A percentile compares a stretch with the other conserved stretches of the same genome.
These are phyloP conservation scores for Chymomyza procnemis DNA, from an alignment of 2,888 invertebrate genomes.

Conservation along the genomic window DNA sequence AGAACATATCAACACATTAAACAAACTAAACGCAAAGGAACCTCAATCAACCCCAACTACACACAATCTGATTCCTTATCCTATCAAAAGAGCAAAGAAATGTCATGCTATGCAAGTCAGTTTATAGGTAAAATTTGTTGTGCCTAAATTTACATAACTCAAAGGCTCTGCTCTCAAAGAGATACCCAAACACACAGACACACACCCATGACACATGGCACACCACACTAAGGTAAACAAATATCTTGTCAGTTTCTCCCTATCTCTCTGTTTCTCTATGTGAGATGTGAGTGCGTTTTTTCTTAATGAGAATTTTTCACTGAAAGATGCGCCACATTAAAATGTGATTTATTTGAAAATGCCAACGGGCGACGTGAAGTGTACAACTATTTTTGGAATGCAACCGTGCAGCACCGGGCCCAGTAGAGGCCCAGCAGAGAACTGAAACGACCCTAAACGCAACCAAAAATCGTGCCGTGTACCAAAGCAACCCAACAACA, in stretches of 20 bases:
- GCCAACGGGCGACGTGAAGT: conserved; percentile 16
- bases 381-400: conserved; percentile 53
- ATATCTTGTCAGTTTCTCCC: background rate
- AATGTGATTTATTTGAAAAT: conserved; percentile 61
- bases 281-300: background rate
- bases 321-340: conserved; percentile 54
- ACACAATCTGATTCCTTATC: background rate
- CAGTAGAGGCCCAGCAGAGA: background rate
- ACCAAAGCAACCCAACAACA: conserved; percentile 8
- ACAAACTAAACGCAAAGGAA: background rate
- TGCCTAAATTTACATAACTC: background rate
- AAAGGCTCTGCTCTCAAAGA: background rate
- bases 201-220: conserved; percentile 32
- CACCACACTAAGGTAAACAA: conserved; percentile 39
- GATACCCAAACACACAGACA: background rate
- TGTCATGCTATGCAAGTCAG: background rate
- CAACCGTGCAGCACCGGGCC: background rate
- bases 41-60: background rate
- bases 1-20: background rate
- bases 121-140: background rate
- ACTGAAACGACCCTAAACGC: background rate
- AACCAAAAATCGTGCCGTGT: background rate
- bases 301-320: conserved; percentile 16
- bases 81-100: background rate
- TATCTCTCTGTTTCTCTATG: background rate